Conservation (phyloP, 2,113 vertebrate species). For the Eulacestoma nigropectus region DNA sequence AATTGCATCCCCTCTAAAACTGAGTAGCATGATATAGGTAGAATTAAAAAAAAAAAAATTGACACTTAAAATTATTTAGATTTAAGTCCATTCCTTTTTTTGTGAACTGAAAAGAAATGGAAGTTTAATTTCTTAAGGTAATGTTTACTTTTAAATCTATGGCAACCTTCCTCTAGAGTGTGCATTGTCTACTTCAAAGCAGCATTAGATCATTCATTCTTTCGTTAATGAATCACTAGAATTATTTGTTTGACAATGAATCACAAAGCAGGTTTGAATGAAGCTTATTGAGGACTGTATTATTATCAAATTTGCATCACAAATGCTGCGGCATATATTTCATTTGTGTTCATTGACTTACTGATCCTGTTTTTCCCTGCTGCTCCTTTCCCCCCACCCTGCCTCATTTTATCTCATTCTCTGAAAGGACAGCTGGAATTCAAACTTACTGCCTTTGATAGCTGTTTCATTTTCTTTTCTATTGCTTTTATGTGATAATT, state of each 20-base stretch:
- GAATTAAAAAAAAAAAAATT: background rate
- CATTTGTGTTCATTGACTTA: background rate
- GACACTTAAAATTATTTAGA: background rate
- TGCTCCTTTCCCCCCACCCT: background rate
- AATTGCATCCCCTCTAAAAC: background rate
- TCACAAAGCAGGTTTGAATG: slow-evolving; percentile 39
- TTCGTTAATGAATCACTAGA: slow-evolving; percentile 32
- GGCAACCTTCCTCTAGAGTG: background rate
- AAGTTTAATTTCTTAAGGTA: background rate
- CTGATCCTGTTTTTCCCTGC: background rate
- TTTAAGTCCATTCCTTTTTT: background rate
- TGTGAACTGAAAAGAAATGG: background rate
- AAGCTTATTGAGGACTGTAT: background rate
- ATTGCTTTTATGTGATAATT: background rate
- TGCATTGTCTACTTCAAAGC: slow-evolving; percentile 13
- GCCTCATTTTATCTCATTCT: background rate
- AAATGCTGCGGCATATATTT: background rate
- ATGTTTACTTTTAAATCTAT: slow-evolving; percentile 2
- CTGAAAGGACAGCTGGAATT: background rate
- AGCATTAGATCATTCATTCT: slow-evolving; percentile 20
- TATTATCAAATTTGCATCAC: slow-evolving; percentile 38
- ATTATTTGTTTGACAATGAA: slow-evolving; percentile 30
- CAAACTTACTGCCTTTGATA: background rate
- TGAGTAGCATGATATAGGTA: background rate
- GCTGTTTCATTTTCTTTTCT: background rate